phyloP scores from a whole-genome alignment of 2,888 invertebrate genomes.

The Polymixis lichenea region DNA sequence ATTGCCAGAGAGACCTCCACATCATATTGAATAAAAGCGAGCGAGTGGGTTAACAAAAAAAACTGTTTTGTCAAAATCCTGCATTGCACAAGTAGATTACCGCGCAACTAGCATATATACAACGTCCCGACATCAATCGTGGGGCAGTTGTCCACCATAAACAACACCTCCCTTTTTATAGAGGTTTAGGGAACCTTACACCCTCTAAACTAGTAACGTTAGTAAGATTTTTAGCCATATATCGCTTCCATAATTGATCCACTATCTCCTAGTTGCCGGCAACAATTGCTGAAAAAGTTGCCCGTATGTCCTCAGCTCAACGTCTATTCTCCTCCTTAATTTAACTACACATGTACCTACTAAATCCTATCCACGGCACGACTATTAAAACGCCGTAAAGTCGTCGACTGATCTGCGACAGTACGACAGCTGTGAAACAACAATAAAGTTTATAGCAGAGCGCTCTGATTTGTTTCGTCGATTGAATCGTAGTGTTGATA shows the following conservation, averaged over 20 bases:
- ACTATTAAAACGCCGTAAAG: conserved; percentile 56
- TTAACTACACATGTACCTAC: conserved; percentile 42
- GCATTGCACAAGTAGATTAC: no score
- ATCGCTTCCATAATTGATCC: neutral
- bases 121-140: no score
- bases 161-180: no score
- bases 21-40: neutral
- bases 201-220: no score
- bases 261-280: neutral
- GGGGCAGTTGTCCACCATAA: no score
- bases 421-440: conserved; percentile 58
- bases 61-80: no score
- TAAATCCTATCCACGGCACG: conserved; percentile 51
- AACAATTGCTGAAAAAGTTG: neutral
- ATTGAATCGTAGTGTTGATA: conserved; percentile 31
- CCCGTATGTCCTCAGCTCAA: neutral
- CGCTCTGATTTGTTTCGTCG: conserved; percentile 40
- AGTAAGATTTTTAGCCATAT: no score
- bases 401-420: conserved; percentile 49
- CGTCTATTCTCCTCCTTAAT: conserved; percentile 19
- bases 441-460: conserved; percentile 55
- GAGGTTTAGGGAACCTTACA: no score
- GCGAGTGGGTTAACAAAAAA: neutral
- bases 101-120: no score
- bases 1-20: neutral